These are phyloP conservation scores for Rhodinocichla rosea DNA, from an alignment of 2,113 vertebrate genomes.

Conservation along the genomic window DNA sequence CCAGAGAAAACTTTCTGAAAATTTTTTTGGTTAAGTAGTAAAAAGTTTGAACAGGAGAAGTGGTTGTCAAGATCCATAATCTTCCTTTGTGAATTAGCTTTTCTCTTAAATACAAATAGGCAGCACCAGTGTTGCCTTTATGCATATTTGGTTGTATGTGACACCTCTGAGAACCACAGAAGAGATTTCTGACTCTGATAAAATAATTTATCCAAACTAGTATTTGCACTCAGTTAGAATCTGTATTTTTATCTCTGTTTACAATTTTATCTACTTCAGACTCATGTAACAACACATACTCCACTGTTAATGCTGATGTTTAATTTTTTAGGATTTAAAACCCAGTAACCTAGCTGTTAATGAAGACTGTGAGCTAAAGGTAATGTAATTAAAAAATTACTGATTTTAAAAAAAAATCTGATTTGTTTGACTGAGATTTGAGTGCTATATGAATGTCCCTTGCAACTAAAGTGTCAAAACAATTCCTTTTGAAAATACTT, in stretches of 20 bases:
- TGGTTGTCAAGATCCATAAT: not conserved
- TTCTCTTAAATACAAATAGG: not conserved
- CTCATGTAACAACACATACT: not conserved
- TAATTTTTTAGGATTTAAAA: conserved; percentile 86
- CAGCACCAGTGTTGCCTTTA: not conserved
- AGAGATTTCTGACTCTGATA: not conserved
- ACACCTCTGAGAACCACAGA: not conserved
- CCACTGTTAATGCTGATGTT: not conserved
- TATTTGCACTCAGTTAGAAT: not conserved
- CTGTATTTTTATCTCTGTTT: not conserved
- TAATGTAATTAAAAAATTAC: conserved; percentile 54
- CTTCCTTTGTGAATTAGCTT: not conserved
- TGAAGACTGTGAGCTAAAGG: conserved; percentile 97
- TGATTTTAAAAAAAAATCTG: not conserved
- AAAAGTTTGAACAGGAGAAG: not conserved
- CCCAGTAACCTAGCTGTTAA: conserved; percentile 98
- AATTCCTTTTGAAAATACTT: not conserved
- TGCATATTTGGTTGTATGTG: not conserved
- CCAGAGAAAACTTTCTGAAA: not conserved
- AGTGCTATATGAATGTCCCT: not conserved
- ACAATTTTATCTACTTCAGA: not conserved
- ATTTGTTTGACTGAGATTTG: not conserved
- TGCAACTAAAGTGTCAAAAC: not conserved
- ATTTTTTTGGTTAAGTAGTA: not conserved
- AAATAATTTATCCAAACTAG: not conserved